phyloP scores from a whole-genome alignment of 2,888 invertebrate genomes.

The Mechanitis mazaeus region DNA sequence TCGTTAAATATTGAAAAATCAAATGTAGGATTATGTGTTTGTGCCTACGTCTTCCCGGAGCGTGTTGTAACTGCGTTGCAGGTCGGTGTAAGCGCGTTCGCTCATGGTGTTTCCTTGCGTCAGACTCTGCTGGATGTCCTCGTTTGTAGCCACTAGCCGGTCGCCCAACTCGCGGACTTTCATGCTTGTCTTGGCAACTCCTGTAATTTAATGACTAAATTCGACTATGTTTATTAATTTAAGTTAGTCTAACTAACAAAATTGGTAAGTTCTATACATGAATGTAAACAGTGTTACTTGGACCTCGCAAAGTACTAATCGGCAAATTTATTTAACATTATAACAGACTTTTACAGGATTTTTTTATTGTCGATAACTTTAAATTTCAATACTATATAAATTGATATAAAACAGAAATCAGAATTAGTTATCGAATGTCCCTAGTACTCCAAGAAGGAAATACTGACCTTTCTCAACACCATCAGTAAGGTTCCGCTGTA shows the following conservation, averaged over 20 bases:
- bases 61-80: slow-evolving; percentile 73
- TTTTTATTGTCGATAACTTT: too few species aligned
- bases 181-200: slow-evolving; percentile 60
- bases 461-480: slow-evolving; percentile 65
- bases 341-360: too few species aligned
- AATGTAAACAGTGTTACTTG: too few species aligned
- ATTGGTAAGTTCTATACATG: too few species aligned
- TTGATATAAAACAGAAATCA: neutral
- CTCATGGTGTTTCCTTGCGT: slow-evolving; percentile 75
- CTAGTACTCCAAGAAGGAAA: too few species aligned
- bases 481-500: slow-evolving; percentile 65
- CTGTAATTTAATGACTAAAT: slow-evolving; percentile 35
- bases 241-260: neutral
- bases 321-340: too few species aligned
- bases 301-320: too few species aligned
- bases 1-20: too few species aligned
- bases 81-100: slow-evolving; percentile 73
- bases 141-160: slow-evolving; percentile 69
- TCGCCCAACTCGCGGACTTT: slow-evolving; percentile 74
- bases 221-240: slow-evolving; percentile 8
- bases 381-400: neutral
- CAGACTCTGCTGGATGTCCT: slow-evolving; percentile 77
- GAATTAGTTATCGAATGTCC: neutral
- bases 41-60: slow-evolving; percentile 68
- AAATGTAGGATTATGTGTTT: too few species aligned